These are phyloP conservation scores for Ophraella communa DNA, from an alignment of 2,888 invertebrate genomes.

Conservation along the genomic window DNA sequence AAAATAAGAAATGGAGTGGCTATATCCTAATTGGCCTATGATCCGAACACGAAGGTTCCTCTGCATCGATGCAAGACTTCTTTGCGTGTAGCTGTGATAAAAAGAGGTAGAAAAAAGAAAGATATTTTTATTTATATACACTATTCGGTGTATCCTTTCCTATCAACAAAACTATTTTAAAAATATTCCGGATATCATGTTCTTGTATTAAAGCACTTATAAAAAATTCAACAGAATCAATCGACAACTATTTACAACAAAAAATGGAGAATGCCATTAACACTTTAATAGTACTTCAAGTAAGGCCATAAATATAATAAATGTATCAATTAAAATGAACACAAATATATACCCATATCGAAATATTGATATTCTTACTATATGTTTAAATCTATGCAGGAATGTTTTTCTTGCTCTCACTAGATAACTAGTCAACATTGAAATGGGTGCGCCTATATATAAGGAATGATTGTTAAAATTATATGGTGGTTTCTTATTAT, in stretches of 20 bases:
- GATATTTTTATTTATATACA: no score
- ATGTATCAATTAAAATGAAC: slow-evolving; percentile 46
- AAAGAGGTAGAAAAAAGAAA: no score
- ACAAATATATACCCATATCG: slow-evolving; percentile 39
- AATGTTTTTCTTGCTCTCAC: slow-evolving; percentile 49
- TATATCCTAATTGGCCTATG: no score
- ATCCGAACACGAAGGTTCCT: no score
- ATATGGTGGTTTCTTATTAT: slow-evolving; percentile 16
- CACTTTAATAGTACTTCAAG: slow-evolving; percentile 30
- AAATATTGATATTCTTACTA: slow-evolving; percentile 33
- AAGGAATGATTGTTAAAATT: slow-evolving; percentile 41
- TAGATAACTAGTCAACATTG: slow-evolving; percentile 52
- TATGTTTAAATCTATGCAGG: slow-evolving; percentile 42
- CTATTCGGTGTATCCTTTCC: no score
- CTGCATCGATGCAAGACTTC: no score
- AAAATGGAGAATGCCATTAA: slow-evolving; percentile 26
- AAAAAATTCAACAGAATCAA: background rate
- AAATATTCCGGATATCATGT: no score
- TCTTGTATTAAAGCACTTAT: no score
- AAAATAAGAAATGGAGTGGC: no score
- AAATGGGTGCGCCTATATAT: slow-evolving; percentile 52
- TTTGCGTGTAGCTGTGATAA: no score
- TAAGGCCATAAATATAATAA: slow-evolving; percentile 45
- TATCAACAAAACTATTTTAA: no score
- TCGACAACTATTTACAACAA: slow-evolving; percentile 8